Conservation (phyloP, 2,888 invertebrate genomes). For the Drosophila leonis region DNA sequence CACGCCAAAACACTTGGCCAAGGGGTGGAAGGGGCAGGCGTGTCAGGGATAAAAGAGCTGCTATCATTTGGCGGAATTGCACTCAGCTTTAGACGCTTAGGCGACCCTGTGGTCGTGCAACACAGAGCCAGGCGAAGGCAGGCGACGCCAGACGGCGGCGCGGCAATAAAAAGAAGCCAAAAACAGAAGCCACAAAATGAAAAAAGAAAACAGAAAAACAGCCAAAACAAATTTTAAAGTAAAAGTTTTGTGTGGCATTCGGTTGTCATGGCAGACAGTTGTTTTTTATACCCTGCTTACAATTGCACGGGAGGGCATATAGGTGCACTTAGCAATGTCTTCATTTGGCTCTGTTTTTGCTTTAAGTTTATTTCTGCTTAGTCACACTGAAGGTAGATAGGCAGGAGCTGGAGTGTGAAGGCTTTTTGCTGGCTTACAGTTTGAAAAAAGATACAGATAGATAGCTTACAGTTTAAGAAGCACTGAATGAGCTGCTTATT, state of each 20-base stretch:
- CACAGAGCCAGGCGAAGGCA: constrained; percentile 10
- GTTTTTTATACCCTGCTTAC: constrained; percentile 23
- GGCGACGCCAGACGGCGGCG: constrained; percentile 1
- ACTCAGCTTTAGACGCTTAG: constrained; percentile 67
- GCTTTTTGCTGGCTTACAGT: not conserved
- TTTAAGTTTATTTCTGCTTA: not conserved
- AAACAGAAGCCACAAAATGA: constrained; percentile 26
- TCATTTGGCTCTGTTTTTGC: not conserved
- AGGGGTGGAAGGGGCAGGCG: not conserved
- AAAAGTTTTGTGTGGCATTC: constrained; percentile 69
- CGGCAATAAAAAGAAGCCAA: constrained; percentile 29
- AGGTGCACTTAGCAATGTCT: not conserved
- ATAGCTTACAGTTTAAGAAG: not conserved
- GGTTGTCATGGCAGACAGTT: constrained; percentile 62
- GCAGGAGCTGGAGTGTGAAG: not conserved
- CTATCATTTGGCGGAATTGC: constrained; percentile 78
- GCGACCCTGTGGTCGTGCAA: constrained; percentile 41
- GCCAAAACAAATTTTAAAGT: constrained; percentile 67
- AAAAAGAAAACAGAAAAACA: constrained; percentile 22
- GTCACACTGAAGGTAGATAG: not conserved
- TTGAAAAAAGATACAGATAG: not conserved
- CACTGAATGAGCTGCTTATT: not conserved
- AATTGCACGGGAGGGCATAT: not conserved
- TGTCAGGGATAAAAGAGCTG: constrained; percentile 21
- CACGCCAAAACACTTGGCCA: constrained; percentile 37